Conservation (phyloP, 2,797 vertebrate species). For the Falco rusticolus region DNA sequence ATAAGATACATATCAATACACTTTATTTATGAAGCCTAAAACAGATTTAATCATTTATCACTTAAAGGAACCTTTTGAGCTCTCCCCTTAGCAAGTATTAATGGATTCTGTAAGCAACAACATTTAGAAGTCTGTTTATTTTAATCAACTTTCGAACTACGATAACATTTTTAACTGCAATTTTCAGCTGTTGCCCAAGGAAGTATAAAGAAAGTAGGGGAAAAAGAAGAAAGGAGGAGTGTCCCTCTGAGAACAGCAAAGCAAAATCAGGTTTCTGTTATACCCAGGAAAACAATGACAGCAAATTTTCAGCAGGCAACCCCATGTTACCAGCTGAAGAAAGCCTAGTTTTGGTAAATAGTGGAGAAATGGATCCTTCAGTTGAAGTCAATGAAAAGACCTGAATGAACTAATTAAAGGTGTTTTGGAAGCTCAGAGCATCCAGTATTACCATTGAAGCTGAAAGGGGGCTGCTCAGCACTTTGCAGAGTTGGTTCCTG, state of each 20-base stretch:
- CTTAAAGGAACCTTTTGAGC: background rate
- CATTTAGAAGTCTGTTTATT: background rate
- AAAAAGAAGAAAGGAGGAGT: background rate
- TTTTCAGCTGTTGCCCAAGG: background rate
- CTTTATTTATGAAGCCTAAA: background rate
- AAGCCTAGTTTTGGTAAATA: background rate
- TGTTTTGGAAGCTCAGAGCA: background rate
- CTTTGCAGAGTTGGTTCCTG: background rate
- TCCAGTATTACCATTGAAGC: background rate
- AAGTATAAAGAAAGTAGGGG: background rate
- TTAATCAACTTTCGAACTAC: background rate
- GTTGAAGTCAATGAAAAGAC: background rate
- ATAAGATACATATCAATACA: background rate
- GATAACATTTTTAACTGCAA: background rate
- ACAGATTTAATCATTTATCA: background rate
- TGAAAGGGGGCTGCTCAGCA: background rate
- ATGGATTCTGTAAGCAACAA: background rate
- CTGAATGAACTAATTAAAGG: background rate
- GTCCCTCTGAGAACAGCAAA: background rate
- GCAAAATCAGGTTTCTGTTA: background rate
- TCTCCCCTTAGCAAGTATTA: background rate
- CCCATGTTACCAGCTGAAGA: background rate
- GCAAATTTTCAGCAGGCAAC: background rate
- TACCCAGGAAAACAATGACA: background rate
- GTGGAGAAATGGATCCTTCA: background rate